Base-by-base conservation (phyloP, 2,797 vertebrate genomes). In the Anguilla anguilla region DNA sequence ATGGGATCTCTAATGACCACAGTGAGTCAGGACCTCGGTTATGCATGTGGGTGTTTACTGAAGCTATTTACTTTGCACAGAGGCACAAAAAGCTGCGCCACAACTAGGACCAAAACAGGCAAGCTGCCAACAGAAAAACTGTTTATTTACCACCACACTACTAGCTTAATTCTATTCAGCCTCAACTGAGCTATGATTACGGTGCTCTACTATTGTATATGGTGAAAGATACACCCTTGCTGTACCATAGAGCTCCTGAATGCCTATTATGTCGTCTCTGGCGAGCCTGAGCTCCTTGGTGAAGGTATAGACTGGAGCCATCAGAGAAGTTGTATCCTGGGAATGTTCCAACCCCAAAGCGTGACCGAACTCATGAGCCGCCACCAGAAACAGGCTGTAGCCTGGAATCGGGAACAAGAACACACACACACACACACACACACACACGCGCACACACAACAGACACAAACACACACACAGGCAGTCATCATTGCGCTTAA, bases 311-410 rank as follows among this genome's bases (percentile, higher is more conserved):
- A 98, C 96, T 0, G 99, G 99, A 2, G 98, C 98, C 99, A 99
- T 99, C 84, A 99, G 92, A 53, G 99, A 98, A 10, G 98, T 98
- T 0, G 98, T 97, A 90, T 99, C 98, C 92, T 99, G 95, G 0
- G 99, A 99, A 92, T 99, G 99, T 91, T 99, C 99, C 90, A 99
- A 92, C 61, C 99, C 99, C 93, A 99, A 96, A 0, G 99, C 99
- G 7, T 99, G 99, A 87, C 99, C 99, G 90, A 99, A 99, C 88
- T 99, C 99, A 86, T 99, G 99, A 89, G 99, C 98, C n/a, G 99
- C 99, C 91, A 99, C 99, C 89, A 99, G 92, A 95, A 99, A 99
- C 88, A 99, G 95, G 93, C 99, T 99, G 94, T 99, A 99, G 57
- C 99, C 99, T 99, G 92, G 74, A 88, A 49, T 82, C 6, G 46